A percentile compares a stretch with the other conserved stretches of the same genome.
phyloP scores from a whole-genome alignment of 1,140 invertebrate species.

The Aphelinus certus region DNA sequence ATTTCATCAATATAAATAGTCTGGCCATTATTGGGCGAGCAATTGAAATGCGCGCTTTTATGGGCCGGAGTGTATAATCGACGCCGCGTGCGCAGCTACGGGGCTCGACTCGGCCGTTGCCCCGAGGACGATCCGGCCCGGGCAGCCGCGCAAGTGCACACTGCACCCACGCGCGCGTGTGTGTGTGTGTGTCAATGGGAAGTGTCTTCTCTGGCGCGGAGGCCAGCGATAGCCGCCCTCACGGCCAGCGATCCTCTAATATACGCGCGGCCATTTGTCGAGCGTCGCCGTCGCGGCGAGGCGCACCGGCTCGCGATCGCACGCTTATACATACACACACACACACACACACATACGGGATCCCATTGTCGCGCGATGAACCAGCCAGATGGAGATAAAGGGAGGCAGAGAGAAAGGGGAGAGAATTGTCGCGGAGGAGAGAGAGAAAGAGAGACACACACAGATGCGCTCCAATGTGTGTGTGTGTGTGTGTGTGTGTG shows the following conservation, averaged over 20 bases:
- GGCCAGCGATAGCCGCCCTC: too few species aligned
- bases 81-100: neutral
- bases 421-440: neutral
- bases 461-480: neutral
- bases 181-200: neutral
- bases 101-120: too few species aligned
- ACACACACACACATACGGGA: neutral
- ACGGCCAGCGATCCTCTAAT: too few species aligned
- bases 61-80: neutral
- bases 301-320: neutral
- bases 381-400: neutral
- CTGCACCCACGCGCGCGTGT: too few species aligned
- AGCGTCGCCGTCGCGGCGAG: neutral
- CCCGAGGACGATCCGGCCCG: neutral
- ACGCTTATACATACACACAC: neutral
- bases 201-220: too few species aligned
- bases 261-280: too few species aligned
- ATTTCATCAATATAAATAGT: slow-evolving; percentile 29
- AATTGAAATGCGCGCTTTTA: slow-evolving; percentile 20
- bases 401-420: neutral
- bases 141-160: too few species aligned
- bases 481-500: too few species aligned
- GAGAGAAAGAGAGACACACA: neutral
- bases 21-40: slow-evolving; percentile 13
- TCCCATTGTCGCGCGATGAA: slow-evolving; percentile 25